phyloP scores from a whole-genome alignment of 2,113 vertebrate genomes.

The Camelus dromedarius region DNA sequence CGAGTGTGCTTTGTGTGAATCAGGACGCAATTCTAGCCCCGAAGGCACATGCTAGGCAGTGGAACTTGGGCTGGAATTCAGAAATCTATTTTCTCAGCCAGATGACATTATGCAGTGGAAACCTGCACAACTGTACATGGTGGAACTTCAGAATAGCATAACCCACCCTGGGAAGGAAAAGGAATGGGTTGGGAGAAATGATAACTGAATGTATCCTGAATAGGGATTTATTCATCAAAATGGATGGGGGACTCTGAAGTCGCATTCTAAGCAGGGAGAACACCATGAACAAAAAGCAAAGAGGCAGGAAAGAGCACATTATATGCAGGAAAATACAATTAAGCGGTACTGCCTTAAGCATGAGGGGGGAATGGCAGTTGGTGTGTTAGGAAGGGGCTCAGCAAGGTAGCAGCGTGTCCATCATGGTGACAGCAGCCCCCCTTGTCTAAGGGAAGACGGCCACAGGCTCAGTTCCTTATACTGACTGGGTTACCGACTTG shows the following conservation, averaged over 20 bases:
- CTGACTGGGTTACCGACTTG: neutral
- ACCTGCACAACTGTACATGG: fast-evolving
- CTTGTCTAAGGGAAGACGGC: neutral
- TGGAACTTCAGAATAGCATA: neutral
- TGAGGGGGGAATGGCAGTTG: too few species aligned
- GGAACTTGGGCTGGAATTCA: neutral
- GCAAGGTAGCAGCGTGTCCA: too few species aligned
- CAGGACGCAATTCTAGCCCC: neutral
- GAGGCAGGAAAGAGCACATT: neutral
- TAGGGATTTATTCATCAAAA: neutral
- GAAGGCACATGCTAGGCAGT: neutral
- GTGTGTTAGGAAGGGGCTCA: neutral
- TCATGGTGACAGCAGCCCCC: neutral
- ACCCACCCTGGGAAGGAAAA: neutral
- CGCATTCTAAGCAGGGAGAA: neutral
- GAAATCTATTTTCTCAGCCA: neutral
- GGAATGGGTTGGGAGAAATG: neutral
- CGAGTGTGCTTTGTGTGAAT: neutral
- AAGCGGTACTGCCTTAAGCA: neutral
- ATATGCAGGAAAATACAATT: neutral
- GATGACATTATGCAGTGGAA: neutral
- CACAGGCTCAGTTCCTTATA: neutral
- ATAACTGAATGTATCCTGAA: neutral
- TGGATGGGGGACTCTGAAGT: neutral
- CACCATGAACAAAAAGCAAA: neutral